Conservation (phyloP, 2,888 invertebrate species). For the Eumerus sabulonum region DNA sequence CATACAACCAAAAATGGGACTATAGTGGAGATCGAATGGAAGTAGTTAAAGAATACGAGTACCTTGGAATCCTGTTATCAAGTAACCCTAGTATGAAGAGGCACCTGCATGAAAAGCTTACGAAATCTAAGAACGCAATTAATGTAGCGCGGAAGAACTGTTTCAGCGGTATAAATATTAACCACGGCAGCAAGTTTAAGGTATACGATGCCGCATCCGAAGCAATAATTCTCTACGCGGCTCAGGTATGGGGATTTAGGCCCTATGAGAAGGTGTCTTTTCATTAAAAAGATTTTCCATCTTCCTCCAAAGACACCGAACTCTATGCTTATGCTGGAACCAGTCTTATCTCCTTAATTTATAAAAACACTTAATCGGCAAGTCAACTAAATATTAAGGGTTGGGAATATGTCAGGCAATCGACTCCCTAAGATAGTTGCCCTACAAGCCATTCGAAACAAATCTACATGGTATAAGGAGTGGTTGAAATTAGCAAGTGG, state of each 20-base stretch:
- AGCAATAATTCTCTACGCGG: no score
- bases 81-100: not conserved
- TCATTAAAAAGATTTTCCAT: not conserved
- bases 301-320: not conserved
- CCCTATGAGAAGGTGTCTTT: not conserved
- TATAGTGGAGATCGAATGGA: not conserved
- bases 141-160: conserved; percentile 2
- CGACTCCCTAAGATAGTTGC: not conserved
- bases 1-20: not conserved
- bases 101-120: not conserved
- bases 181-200: not conserved
- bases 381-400: conserved; percentile 7
- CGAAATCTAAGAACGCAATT: not conserved
- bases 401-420: conserved; percentile 8
- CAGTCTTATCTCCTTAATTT: not conserved
- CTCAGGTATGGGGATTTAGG: not conserved
- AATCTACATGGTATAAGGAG: conserved; percentile 1
- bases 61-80: no score
- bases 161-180: not conserved
- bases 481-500: conserved; percentile 4
- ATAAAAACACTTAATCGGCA: conserved; percentile 12
- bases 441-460: not conserved
- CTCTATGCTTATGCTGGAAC: conserved; percentile 2
- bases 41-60: not conserved
- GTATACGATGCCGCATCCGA: not conserved